Conservation (phyloP, 1,140 invertebrate genomes). For the Coelopa frigida region DNA sequence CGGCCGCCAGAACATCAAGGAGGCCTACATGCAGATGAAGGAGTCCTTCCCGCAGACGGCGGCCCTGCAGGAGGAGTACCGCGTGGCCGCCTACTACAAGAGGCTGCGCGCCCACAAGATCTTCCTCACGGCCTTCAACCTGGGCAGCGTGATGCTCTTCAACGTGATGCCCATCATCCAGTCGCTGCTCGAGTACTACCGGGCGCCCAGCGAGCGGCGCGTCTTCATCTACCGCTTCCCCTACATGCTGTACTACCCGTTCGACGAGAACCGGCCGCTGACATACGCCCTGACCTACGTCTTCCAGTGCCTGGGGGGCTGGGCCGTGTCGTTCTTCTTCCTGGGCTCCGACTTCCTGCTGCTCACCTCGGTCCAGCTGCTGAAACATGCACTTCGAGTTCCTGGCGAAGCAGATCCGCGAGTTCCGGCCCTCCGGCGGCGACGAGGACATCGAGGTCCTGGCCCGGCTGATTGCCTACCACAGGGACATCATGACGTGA, state of each 20-base stretch:
- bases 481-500: conserved; percentile 8
- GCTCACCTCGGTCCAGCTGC: conserved; percentile 1
- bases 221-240: not conserved
- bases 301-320: not conserved
- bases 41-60: not conserved
- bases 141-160: not conserved
- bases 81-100: not conserved
- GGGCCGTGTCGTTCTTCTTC: not conserved
- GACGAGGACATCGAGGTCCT: conserved; percentile 4
- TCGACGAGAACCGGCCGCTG: not conserved
- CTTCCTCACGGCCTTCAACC: not conserved
- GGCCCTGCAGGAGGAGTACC: not conserved
- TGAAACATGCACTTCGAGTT: conserved; percentile 11
- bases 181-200: not conserved
- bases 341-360: conserved; percentile 7
- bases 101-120: not conserved
- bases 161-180: not conserved
- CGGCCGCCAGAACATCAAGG: not conserved
- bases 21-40: not conserved
- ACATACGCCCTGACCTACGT: not conserved
- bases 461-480: conserved; percentile 1
- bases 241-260: conserved; percentile 2
- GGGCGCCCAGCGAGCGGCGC: too few species aligned
- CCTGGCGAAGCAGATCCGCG: not conserved
- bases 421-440: not conserved